Conservation (phyloP, 2,113 vertebrate genomes). For the Australoheros scitulus region DNA sequence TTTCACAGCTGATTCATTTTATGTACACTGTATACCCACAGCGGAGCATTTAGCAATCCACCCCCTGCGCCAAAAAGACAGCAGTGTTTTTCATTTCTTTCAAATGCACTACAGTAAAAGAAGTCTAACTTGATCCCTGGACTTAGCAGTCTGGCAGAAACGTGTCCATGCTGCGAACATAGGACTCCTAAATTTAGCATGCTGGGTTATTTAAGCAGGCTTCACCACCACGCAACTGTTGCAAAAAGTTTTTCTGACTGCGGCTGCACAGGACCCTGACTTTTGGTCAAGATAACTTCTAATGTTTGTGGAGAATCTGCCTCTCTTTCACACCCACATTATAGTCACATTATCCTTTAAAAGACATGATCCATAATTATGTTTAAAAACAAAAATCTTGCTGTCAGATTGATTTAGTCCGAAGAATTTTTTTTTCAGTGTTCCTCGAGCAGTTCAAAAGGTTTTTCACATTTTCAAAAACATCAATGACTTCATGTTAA, state of each 20-base stretch:
- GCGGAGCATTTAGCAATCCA: conserved; percentile 56
- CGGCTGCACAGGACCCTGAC: conserved; percentile 5
- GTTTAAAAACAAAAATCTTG: background rate
- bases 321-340: background rate
- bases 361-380: background rate
- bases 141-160: conserved; percentile 73
- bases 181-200: conserved; percentile 72
- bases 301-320: background rate
- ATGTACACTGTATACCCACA: conserved; percentile 54
- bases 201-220: conserved; percentile 64
- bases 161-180: conserved; percentile 59
- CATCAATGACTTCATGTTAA: conserved; percentile 38
- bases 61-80: conserved; percentile 58
- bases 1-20: conserved; percentile 70
- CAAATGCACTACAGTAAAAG: conserved; percentile 66
- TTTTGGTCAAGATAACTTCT: conserved; percentile 38
- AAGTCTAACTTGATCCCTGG: conserved; percentile 67
- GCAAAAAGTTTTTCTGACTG: conserved; percentile 31
- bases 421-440: background rate
- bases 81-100: conserved; percentile 67
- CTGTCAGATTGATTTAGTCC: background rate
- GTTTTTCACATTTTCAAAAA: conserved; percentile 32
- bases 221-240: conserved; percentile 51
- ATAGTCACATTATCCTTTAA: background rate
- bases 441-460: background rate